Conservation (phyloP, 2,113 vertebrate genomes). For the Heterocephalus glaber region DNA sequence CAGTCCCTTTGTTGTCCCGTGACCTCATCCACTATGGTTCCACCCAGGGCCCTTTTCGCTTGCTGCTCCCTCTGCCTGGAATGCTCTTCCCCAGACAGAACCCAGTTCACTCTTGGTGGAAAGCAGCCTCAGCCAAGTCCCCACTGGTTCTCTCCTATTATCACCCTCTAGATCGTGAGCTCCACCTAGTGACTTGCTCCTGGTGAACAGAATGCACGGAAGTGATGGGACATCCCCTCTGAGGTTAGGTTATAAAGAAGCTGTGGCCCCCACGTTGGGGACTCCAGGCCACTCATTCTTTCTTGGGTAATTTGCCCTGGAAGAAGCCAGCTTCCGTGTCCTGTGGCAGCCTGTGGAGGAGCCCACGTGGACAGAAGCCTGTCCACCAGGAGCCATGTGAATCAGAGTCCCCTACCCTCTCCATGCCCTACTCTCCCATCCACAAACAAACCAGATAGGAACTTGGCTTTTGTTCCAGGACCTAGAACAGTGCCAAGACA, state of each 20-base stretch:
- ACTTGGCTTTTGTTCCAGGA: not conserved
- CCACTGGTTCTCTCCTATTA: not conserved
- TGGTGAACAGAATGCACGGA: not conserved
- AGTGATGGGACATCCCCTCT: not conserved
- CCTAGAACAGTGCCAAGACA: not conserved
- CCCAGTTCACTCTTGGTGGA: not conserved
- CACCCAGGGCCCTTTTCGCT: not conserved
- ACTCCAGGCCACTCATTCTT: not conserved
- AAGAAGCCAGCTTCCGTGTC: not conserved
- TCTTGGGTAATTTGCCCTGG: not conserved
- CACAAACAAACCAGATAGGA: not conserved
- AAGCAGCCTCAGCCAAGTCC: not conserved
- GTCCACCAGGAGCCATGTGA: not conserved
- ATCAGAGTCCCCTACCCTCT: not conserved
- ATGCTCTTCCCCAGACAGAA: not conserved
- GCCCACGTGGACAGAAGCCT: not conserved
- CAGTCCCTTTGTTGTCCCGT: not conserved
- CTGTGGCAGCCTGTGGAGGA: not conserved
- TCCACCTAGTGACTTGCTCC: not conserved
- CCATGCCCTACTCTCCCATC: not conserved
- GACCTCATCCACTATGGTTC: not conserved
- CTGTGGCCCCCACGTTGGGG: not conserved
- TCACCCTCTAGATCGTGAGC: not conserved
- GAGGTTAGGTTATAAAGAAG: not conserved
- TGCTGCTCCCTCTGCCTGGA: not conserved